Conservation (phyloP, 2,113 vertebrate genomes). For the Pluvialis apricaria region DNA sequence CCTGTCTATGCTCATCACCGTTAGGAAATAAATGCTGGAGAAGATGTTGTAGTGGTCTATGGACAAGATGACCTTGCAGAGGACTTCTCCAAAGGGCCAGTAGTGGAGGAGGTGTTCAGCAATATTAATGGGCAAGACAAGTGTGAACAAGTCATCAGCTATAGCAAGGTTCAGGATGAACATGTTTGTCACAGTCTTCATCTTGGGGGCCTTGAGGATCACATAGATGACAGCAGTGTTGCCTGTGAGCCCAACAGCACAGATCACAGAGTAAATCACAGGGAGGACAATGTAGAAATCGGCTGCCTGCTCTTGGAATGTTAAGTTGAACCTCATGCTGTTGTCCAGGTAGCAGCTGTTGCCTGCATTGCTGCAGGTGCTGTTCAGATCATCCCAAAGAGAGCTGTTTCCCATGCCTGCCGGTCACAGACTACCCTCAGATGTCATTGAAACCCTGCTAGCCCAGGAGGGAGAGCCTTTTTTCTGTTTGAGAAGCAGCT, state of each 20-base stretch:
- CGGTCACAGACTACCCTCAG: neutral
- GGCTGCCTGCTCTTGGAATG: constrained; percentile 34
- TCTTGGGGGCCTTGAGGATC: constrained; percentile 88
- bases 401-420: constrained; percentile 62
- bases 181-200: constrained; percentile 92
- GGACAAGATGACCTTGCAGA: constrained; percentile 89
- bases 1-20: constrained; percentile 87
- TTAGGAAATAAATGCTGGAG: constrained; percentile 91
- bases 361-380: neutral
- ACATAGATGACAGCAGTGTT: constrained; percentile 89
- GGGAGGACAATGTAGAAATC: constrained; percentile 84
- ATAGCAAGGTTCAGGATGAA: constrained; percentile 90
- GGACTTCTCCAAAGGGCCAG: constrained; percentile 88
- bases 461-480: neutral
- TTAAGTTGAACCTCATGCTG: constrained; percentile 5
- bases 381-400: neutral
- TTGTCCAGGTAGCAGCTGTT: constrained; percentile 3
- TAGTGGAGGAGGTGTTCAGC: constrained; percentile 84
- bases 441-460: neutral
- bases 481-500: neutral
- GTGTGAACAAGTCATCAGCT: constrained; percentile 84
- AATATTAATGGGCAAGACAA: constrained; percentile 87
- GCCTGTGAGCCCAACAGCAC: constrained; percentile 84
- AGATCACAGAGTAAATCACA: constrained; percentile 84
- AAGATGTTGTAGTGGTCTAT: constrained; percentile 91